Percentiles rank a stretch among this genome's conserved stretches.
These are phyloP conservation scores for Physeter macrocephalus DNA, from an alignment of 2,113 vertebrate genomes.

Conservation along the genomic window DNA sequence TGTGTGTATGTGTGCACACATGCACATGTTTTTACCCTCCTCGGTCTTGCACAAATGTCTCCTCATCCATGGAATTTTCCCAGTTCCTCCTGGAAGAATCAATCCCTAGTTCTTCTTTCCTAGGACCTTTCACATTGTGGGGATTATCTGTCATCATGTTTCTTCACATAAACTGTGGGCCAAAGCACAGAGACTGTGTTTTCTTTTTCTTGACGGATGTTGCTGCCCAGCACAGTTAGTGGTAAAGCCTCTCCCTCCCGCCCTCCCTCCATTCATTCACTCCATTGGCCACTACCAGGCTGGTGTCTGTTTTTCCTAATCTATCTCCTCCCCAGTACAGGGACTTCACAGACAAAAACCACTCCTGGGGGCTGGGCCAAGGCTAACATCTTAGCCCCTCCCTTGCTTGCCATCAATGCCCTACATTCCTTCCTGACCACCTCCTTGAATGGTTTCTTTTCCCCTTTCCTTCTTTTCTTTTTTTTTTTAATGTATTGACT, in stretches of 20 bases:
- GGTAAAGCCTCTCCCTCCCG: neutral
- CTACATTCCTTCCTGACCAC: neutral
- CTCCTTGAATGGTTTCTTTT: neutral
- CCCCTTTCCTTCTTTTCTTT: neutral
- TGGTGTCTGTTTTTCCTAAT: neutral
- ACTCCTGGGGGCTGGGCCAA: neutral
- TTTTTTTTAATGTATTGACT: too few relatives aligned
- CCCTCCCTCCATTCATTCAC: neutral
- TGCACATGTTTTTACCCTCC: neutral
- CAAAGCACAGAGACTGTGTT: neutral
- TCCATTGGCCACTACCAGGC: too few relatives aligned
- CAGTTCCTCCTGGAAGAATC: neutral
- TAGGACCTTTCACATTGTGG: neutral
- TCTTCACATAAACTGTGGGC: neutral
- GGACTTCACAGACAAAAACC: neutral
- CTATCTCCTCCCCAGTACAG: neutral
- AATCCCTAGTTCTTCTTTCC: neutral
- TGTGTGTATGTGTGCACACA: rapidly evolving
- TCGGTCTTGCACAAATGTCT: neutral
- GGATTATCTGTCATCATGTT: neutral
- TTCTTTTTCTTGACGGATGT: neutral
- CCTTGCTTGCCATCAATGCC: too few relatives aligned
- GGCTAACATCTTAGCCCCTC: neutral
- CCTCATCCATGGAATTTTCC: neutral
- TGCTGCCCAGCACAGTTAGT: neutral